These are phyloP conservation scores for Chelon auratus DNA, from an alignment of 2,797 vertebrate species.

Conservation along the genomic window DNA sequence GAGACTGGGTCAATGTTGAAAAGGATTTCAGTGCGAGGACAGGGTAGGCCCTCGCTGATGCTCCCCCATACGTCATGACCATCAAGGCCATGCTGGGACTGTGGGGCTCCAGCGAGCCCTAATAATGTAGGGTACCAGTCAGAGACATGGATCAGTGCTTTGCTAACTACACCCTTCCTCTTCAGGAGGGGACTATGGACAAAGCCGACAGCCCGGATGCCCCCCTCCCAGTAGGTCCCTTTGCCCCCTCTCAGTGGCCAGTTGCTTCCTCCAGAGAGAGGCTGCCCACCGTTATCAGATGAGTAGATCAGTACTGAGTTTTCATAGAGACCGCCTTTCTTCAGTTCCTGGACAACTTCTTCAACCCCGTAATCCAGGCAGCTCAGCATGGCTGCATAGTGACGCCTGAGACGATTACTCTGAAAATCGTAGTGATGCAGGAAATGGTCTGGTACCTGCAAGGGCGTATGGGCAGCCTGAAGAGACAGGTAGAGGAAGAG, in stretches of 20 bases:
- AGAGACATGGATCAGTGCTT: slow-evolving; percentile 92
- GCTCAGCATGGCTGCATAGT: slow-evolving; percentile 93
- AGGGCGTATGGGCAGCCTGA: slow-evolving; percentile 91
- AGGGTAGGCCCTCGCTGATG: slow-evolving; percentile 89
- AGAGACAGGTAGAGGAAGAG: slow-evolving; percentile 94
- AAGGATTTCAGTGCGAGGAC: slow-evolving; percentile 92
- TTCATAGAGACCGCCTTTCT: slow-evolving; percentile 85
- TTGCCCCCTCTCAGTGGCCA: slow-evolving; percentile 96
- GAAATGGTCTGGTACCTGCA: slow-evolving; percentile 90
- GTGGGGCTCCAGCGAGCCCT: slow-evolving; percentile 85
- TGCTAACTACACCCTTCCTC: slow-evolving; percentile 88
- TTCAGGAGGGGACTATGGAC: slow-evolving; percentile 93
- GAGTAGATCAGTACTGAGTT: slow-evolving; percentile 94
- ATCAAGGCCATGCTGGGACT: slow-evolving; percentile 84
- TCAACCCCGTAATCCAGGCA: slow-evolving; percentile 91
- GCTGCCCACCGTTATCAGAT: slow-evolving; percentile 94
- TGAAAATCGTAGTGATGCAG: slow-evolving; percentile 88
- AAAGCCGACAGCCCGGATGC: slow-evolving; percentile 92
- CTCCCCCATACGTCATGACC: slow-evolving; percentile 93
- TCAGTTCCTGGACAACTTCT: slow-evolving; percentile 89
- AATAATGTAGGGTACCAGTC: slow-evolving; percentile 96
- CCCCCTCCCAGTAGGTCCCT: slow-evolving; percentile 96
- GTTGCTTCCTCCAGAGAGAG: slow-evolving; percentile 92
- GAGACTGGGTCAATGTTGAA: slow-evolving; percentile 97
- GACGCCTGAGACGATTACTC: slow-evolving; percentile 87